A percentile compares a stretch with the other conserved stretches of the same genome.
phyloP scores from a whole-genome alignment of 2,888 invertebrate genomes.

The Eristalinus aeneus region DNA sequence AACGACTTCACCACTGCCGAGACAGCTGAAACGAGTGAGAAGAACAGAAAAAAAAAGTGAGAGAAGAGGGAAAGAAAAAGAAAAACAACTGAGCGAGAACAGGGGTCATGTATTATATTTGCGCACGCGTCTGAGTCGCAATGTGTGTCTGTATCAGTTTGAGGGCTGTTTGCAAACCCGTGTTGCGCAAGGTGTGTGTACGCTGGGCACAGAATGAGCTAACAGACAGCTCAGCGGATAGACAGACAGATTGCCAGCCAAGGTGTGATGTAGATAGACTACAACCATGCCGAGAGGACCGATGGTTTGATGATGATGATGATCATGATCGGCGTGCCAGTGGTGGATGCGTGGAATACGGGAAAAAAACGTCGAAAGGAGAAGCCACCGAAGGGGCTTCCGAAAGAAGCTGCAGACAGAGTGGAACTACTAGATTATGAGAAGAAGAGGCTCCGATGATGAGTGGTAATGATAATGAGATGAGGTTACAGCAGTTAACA shows the following conservation, averaged over 20 bases:
- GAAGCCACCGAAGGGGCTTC: slow-evolving; percentile 1
- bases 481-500: slow-evolving; percentile 54
- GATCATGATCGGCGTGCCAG: slow-evolving; percentile 42
- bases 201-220: slow-evolving; percentile 21
- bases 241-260: slow-evolving; percentile 47
- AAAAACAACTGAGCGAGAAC: slow-evolving; percentile 27
- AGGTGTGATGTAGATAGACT: slow-evolving; percentile 43
- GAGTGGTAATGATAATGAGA: slow-evolving; percentile 49
- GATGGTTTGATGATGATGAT: slow-evolving; percentile 52
- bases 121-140: slow-evolving; percentile 63
- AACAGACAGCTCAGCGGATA: slow-evolving; percentile 34
- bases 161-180: slow-evolving; percentile 52
- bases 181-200: slow-evolving; percentile 64
- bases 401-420: slow-evolving; percentile 9
- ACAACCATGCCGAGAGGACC: slow-evolving; percentile 12
- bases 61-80: slow-evolving; percentile 12
- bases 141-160: slow-evolving; percentile 34
- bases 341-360: background rate
- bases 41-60: background rate
- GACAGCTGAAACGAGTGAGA: background rate
- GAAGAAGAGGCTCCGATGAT: slow-evolving; percentile 24
- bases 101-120: slow-evolving; percentile 67
- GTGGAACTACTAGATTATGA: slow-evolving; percentile 14
- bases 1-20: slow-evolving; percentile 34
- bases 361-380: background rate